Conservation (phyloP, 2,888 invertebrate genomes). For the Hemithea aestivaria region DNA sequence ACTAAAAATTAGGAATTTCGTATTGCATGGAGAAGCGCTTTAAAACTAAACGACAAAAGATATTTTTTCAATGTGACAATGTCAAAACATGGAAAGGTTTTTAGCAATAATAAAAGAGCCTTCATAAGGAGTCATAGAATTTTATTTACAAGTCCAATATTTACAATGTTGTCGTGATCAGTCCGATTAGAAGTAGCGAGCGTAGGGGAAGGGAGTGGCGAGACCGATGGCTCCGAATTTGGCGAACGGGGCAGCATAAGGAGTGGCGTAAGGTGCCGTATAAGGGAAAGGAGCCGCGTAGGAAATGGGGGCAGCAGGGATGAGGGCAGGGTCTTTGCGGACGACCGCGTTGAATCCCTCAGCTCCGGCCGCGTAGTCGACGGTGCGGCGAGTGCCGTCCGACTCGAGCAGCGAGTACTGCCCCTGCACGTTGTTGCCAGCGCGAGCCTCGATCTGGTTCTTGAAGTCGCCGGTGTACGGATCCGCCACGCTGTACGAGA, state of each 20-base stretch:
- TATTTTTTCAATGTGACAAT: too few species aligned
- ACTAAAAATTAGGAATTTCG: too few species aligned
- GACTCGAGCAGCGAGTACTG: conserved; percentile 76
- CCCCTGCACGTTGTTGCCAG: conserved; percentile 72
- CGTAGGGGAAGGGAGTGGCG: conserved; percentile 37
- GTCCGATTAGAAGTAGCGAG: conserved; percentile 36
- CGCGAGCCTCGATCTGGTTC: conserved; percentile 71
- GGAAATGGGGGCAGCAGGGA: conserved; percentile 36
- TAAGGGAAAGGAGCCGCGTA: conserved; percentile 30
- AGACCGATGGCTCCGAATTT: conserved; percentile 23
- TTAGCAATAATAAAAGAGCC: not conserved
- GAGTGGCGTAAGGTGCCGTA: conserved; percentile 20
- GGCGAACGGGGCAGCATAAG: conserved; percentile 24
- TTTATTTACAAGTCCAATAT: conserved; percentile 45
- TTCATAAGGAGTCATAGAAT: conserved; percentile 9
- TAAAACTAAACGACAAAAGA: too few species aligned
- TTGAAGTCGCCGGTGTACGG: conserved; percentile 77
- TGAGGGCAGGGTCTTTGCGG: conserved; percentile 66
- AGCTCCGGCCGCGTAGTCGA: conserved; percentile 75
- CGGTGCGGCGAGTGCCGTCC: conserved; percentile 74
- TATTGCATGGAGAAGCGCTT: too few species aligned
- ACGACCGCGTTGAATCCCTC: conserved; percentile 79
- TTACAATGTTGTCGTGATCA: conserved; percentile 26
- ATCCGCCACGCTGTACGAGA: conserved; percentile 78
- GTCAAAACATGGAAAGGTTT: too few species aligned